Percentiles rank a stretch among this genome's conserved stretches.
These are phyloP conservation scores for Sarotherodon lohbergeri DNA, from an alignment of 2,113 vertebrate species.

Conservation along the genomic window DNA sequence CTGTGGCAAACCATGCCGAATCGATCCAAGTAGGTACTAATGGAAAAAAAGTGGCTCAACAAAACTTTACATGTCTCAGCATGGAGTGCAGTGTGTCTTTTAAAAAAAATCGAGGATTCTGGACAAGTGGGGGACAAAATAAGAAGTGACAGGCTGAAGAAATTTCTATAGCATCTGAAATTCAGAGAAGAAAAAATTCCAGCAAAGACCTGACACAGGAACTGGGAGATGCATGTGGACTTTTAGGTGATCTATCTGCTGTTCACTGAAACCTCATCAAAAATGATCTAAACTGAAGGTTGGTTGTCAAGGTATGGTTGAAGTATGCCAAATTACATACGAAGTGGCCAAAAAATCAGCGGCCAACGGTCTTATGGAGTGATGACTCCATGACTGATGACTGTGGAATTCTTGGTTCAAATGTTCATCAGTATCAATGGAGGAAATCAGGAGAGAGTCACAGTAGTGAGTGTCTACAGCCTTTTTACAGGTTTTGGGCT, in stretches of 20 bases:
- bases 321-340: neutral
- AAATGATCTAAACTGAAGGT: neutral
- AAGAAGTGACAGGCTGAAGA: neutral
- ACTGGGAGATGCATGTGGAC: neutral
- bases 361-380: neutral
- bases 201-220: neutral
- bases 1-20: neutral
- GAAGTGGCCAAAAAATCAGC: neutral
- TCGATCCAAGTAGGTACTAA: neutral
- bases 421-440: neutral
- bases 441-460: neutral
- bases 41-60: neutral
- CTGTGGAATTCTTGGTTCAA: neutral
- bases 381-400: neutral
- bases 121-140: neutral
- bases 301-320: neutral
- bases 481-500: neutral
- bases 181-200: neutral
- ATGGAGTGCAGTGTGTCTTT: neutral
- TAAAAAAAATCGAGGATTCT: accelerated
- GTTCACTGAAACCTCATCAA: neutral
- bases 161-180: neutral
- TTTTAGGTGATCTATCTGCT: neutral
- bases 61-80: neutral
- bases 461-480: neutral